Base-by-base conservation (phyloP, 92 coral and sea anemone species). In the Bergia puertoricense region DNA sequence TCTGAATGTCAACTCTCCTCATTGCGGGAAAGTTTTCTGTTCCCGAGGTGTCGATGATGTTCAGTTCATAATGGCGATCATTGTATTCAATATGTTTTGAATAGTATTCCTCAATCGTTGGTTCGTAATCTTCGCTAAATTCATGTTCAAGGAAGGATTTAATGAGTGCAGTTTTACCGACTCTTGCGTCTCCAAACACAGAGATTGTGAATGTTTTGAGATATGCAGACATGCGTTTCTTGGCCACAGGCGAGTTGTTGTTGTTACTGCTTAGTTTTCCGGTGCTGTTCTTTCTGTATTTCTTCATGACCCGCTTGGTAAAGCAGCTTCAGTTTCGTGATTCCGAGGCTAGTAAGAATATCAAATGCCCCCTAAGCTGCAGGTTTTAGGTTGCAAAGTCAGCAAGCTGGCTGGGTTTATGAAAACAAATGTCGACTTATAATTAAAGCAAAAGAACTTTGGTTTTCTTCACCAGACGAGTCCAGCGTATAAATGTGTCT, bases 21-120 rank as follows among this genome's bases (percentile, higher is more conserved):
- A 95, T 95, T 5, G 98, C 98, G 1, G 98, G 98, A 80, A 95
- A 95, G 76, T 94, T 95, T 85, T 95, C 98, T 40, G 98, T 85
- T 6, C 98, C 98, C 48, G 96, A 95, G 41, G 98, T 95, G 79
- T 95, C 98, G 39, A 95, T 95, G 68, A 95, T 93, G 51, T 95
- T 95, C 5, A 95, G 87, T 69, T 95, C 96, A 80, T 95, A 95
- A 66, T 93, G 94, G 48, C 83, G 92, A 44, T 93, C 98, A 46
- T 95, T 92, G 91, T 95, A 89, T 9, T 90, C 80, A 16, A 95
- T 67, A 72, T 95, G 98, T 79, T 92, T 95, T 2, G 96, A 85
- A 76, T 92, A 92, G 66, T 93, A 95, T 42, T 95, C 98, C 68
- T 95, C 98, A 2, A 95, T 88, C 0, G 98, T 95, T 1, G 98